phyloP scores from a whole-genome alignment of 2,888 invertebrate genomes.

The Volucella bombylans region DNA sequence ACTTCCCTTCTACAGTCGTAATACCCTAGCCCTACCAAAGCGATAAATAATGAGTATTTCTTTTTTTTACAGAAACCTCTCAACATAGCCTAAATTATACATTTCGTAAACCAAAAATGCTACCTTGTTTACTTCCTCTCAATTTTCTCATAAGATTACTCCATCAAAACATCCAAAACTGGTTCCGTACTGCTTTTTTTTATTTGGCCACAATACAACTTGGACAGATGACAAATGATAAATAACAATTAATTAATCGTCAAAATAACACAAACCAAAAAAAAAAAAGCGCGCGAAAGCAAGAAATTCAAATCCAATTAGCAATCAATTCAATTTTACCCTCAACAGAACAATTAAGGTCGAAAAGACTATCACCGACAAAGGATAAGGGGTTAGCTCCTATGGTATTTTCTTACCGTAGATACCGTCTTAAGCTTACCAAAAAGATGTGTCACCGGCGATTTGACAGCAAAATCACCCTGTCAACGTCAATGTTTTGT shows the following conservation, averaged over 20 bases:
- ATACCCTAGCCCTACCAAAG: too few species aligned
- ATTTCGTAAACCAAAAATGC: too few species aligned
- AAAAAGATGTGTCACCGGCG: conserved; percentile 7
- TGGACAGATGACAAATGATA: neutral
- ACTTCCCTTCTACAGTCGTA: too few species aligned
- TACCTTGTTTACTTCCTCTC: too few species aligned
- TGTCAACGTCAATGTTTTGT: conserved; percentile 25
- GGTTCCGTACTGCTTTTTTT: neutral
- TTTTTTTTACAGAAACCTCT: too few species aligned
- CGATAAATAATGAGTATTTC: too few species aligned
- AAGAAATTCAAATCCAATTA: conserved; percentile 61
- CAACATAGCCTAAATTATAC: too few species aligned
- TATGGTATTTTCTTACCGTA: conserved; percentile 21
- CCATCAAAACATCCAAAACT: too few species aligned
- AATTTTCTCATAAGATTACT: too few species aligned
- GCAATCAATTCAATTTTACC: conserved; percentile 47
- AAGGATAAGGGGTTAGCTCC: conserved; percentile 27
- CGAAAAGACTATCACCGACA: conserved; percentile 3
- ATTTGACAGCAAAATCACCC: neutral
- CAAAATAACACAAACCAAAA: conserved; percentile 15
- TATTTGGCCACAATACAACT: too few species aligned
- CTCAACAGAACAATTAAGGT: conserved; percentile 56
- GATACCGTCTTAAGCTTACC: neutral
- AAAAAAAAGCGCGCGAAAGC: conserved; percentile 1
- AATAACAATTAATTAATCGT: conserved; percentile 13